Conservation (phyloP, 30 jellyfish, hydroid and myxozoan genomes). For the Aurelia sp. region DNA sequence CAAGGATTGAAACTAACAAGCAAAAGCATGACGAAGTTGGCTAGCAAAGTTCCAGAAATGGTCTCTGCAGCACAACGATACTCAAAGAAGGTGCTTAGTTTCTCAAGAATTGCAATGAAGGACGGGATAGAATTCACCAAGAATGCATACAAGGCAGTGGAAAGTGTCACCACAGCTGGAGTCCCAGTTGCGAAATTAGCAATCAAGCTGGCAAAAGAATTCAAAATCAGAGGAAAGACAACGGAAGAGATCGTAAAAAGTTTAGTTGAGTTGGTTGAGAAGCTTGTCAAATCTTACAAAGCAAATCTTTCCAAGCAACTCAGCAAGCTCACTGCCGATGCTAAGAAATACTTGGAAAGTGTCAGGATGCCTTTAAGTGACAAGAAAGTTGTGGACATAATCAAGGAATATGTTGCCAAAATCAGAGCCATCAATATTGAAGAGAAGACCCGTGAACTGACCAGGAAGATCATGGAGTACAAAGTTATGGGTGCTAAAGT, state of each 20-base stretch:
- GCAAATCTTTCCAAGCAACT: conserved; percentile 33
- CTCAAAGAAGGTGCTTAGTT: conserved; percentile 19
- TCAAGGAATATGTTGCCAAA: conserved; percentile 23
- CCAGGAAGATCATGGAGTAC: conserved; percentile 50
- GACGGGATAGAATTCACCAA: conserved; percentile 27
- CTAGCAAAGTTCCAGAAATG: conserved; percentile 38
- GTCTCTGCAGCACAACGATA: conserved; percentile 22
- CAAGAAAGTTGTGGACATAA: conserved; percentile 62
- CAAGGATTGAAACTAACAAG: conserved; percentile 51
- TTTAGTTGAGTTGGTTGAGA: conserved; percentile 15
- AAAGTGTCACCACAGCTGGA: conserved; percentile 79
- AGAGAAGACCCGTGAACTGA: conserved; percentile 47
- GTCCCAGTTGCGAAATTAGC: conserved; percentile 89
- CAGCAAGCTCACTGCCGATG: conserved; percentile 22
- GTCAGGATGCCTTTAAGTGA: conserved; percentile 81
- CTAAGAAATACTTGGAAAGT: conserved; percentile 24
- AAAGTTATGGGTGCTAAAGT: conserved; percentile 66
- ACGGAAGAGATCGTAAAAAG: conserved; percentile 67
- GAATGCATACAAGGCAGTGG: conserved; percentile 51
- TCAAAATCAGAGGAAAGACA: conserved; percentile 91
- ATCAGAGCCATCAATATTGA: conserved; percentile 44
- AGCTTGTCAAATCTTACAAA: conserved; percentile 39
- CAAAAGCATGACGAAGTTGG: conserved; percentile 40
- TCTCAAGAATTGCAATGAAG: conserved; percentile 10
- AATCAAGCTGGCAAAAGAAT: conserved; percentile 80